Base-by-base conservation (phyloP, 2,888 invertebrate species). In the Adelphocoris suturalis region DNA sequence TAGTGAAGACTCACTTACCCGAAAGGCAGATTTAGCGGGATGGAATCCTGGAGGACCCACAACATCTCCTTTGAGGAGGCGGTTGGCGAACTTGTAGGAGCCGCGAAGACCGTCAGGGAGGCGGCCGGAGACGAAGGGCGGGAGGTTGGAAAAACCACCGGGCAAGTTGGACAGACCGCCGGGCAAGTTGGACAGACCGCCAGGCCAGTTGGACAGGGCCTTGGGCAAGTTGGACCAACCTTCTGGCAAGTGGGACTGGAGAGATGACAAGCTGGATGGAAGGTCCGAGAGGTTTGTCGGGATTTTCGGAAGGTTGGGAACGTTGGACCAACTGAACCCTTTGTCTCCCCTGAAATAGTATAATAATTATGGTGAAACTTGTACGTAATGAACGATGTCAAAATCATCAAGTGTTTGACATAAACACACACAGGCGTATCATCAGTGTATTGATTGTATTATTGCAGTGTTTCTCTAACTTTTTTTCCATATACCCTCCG, bases 31-130 rank as follows among this genome's bases (percentile, higher is more conserved):
- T 37, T 78, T 88, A 4, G 88, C 88, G 19, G 88, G 88, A 28
- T 88, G 46, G 78, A 88, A 88, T 19, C 52, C 14, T 3, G 48
- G 16, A 19, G 88, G 78, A n/a, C 88, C 88, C 55, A 88, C 48
- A 55, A 88, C 88, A 13, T 88, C 80, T 1, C 88, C 88, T 78
- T 78, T 88, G 52, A 88, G 88, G 19, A 88, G 78, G 11, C 88
- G 88, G 55, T 88, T 88, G 78, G 88, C 23, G 52, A 88, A 88
- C n/a, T 88, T 88, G 88, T 88, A 88, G 0, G 76, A 78, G 11
- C 88, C 88, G 4, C 52, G 52, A 12, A 88, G 80, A 7, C 88
- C 88, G 4, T 88, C 88, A 9, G 76, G 78, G 14, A 88, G 78
- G 14, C 88, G 88, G 1, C 78, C 88, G 5, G 88, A 78, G 80